phyloP scores from a whole-genome alignment of 2,888 invertebrate species.

The Schrankia costaestrigalis region DNA sequence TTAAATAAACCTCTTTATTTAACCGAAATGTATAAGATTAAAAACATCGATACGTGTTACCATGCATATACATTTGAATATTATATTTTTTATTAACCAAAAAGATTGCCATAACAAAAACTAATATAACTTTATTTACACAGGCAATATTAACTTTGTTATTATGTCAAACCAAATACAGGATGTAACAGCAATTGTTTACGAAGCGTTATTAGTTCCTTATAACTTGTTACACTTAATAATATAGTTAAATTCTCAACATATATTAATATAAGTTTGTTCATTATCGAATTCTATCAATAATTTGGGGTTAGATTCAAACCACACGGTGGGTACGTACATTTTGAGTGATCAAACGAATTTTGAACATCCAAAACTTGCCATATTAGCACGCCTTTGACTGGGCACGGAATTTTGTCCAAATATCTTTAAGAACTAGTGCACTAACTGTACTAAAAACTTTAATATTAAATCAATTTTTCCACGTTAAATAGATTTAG shows the following conservation, averaged over 20 bases:
- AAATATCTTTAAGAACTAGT: too few relatives aligned
- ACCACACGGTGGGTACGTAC: constrained; percentile 31
- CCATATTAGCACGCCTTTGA: too few relatives aligned
- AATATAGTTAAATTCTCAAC: constrained; percentile 6
- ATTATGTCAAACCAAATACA: constrained; percentile 4
- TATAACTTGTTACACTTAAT: constrained; percentile 8
- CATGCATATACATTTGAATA: too few relatives aligned
- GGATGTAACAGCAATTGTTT: constrained; percentile 8
- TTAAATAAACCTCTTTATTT: too few relatives aligned
- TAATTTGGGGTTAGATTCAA: constrained; percentile 18
- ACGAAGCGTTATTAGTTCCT: constrained; percentile 14
- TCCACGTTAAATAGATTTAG: constrained; percentile 52
- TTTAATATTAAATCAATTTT: constrained; percentile 41
- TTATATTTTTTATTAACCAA: too few relatives aligned
- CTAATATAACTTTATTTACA: too few relatives aligned
- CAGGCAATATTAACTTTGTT: neutral
- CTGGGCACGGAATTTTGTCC: too few relatives aligned
- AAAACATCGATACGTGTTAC: too few relatives aligned
- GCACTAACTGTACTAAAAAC: too few relatives aligned
- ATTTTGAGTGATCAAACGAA: constrained; percentile 27
- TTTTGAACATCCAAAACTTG: constrained; percentile 9
- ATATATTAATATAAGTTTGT: constrained; percentile 23
- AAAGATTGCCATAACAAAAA: too few relatives aligned
- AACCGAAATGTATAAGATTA: too few relatives aligned
- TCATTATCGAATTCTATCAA: constrained; percentile 23